Evolutionary conservation across 1,140 invertebrate genomes (phyloP), one percentile per base, ranked within the genome.

Genomic region (Andricus grossulariae): DNA sequence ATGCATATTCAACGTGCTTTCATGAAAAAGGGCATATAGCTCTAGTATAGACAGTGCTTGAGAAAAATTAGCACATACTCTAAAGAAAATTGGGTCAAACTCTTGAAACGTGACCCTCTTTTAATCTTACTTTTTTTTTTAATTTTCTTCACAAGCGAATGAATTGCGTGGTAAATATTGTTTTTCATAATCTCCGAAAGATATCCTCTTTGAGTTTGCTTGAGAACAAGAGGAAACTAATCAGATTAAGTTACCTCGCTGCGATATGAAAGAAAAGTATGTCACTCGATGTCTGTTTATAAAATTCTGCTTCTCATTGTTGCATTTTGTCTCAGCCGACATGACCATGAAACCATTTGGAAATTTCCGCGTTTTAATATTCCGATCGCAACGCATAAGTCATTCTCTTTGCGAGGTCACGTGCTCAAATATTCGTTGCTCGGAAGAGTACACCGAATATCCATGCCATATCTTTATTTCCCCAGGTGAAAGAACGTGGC

Each of bases 381-480:
- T 45, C 16, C 52, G 16, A 54, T 54, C 52, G 18, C 18, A n/a
- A 54, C 52, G 18, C n/a, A 54, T 19, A 54, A 18, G 4, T 45
- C 16, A 54, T 54, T n/a, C 18, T 54, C 18, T 54, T 54, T 54
- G 18, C 18, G 52, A 10, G n/a, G 52, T n/a, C 21, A 21, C 21
- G 19, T 3, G 52, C 19, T 57, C 21, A 13, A 32, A 60, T 32
- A 25, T 60, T 60, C 32, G 21, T 60, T 66, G 15, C 25, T 45
- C 25, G 13, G 16, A 66, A 66, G 39, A 39, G 13, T 8, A 66
- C 7, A 39, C 15, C 39, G 25, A 66, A n/a, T 13, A 66, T 66
- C 60, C 32, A 66, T 66, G 39, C 60, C 32, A 45, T 66, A 66
- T 66, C 32, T 66, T 66, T 66, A 45, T 66, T 66, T 60, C 57